Evolutionary conservation across 2,113 vertebrate species (phyloP).

Genomic region (Crotophaga sulcirostris): DNA sequence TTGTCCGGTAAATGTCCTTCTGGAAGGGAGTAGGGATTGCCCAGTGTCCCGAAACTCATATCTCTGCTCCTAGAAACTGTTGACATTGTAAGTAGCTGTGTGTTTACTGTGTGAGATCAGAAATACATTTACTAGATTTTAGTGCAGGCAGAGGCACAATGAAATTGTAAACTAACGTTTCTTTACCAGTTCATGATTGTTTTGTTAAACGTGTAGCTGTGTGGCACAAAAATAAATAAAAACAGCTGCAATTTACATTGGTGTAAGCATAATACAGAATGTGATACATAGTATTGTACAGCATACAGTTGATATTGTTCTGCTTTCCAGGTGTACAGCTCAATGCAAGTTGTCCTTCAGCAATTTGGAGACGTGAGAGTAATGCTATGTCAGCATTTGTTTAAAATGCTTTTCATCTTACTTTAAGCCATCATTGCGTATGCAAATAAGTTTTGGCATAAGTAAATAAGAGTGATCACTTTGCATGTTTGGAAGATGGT

Average conservation of each 20-base stretch:
- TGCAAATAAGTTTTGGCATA: neutral
- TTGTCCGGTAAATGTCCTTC: conserved; percentile 30
- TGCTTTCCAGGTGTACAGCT: neutral
- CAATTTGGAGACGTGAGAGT: neutral
- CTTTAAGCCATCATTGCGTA: neutral
- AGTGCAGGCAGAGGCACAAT: neutral
- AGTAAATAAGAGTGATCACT: neutral
- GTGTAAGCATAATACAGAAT: neutral
- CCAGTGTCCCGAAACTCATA: neutral
- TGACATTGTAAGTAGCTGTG: neutral
- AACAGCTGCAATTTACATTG: neutral
- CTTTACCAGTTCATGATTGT: neutral
- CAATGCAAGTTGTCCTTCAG: neutral
- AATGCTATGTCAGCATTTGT: neutral
- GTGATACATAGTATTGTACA: neutral
- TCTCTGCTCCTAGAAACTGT: conserved; percentile 14
- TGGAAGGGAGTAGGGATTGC: neutral
- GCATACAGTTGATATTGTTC: neutral
- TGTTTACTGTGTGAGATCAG: neutral
- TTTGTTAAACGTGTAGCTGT: neutral
- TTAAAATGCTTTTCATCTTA: neutral
- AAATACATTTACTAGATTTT: neutral
- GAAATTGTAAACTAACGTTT: neutral
- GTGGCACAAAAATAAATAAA: neutral
- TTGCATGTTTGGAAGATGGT: neutral